Base-by-base conservation (phyloP, 2,797 vertebrate species). In the Argentina silus region DNA sequence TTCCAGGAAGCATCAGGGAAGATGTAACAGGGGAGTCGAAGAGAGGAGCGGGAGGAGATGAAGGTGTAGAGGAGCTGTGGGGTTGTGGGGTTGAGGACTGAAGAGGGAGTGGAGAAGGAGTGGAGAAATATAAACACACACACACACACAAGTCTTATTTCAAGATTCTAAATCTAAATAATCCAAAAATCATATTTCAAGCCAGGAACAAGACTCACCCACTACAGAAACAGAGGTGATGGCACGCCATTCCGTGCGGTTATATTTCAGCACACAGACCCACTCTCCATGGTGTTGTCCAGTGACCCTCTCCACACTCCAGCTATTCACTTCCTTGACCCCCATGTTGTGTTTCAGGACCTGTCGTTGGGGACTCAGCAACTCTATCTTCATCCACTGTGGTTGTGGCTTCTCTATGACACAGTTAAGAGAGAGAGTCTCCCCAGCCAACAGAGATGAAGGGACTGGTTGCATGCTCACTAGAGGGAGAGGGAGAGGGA, bases 11-110 rank as follows among this genome's bases (percentile, higher is more conserved):
- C 8, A 3, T 7, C 0, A 47, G 69, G 3, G 19, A 3, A 17
- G 15, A 91, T 2, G 21, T 72, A 84, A 71, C 91, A 93, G 36
- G 89, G 89, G 47, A 93, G 11, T 1, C 0, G 9, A 56, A 85
- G 67, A 60, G n/a, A 3, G 0, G 0, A 0, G 62, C 6, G 45
- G 7, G 44, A 50, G 43, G 64, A 53, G 15, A 12, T 0, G 8
- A 85, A 83, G 2, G 86, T 84, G 51, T 90, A 94, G 45, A 67
- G 53, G n/a, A 59, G 15, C 43, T 0, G 1, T 0, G 6, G 0
- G 17, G 56, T 57, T 62, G 73, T 3, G 6, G 81, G 56, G 6
- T 59, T 56, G 6, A 94, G 75, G 50, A 86, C 93, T 95, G 60
- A 42, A 66, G 27, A 78, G 7, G 45, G 17, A 17, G 43, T 14